A percentile compares a stretch with the other conserved stretches of the same genome.
Conservation (phyloP, 2,888 invertebrate genomes). For the Emesis russula region DNA sequence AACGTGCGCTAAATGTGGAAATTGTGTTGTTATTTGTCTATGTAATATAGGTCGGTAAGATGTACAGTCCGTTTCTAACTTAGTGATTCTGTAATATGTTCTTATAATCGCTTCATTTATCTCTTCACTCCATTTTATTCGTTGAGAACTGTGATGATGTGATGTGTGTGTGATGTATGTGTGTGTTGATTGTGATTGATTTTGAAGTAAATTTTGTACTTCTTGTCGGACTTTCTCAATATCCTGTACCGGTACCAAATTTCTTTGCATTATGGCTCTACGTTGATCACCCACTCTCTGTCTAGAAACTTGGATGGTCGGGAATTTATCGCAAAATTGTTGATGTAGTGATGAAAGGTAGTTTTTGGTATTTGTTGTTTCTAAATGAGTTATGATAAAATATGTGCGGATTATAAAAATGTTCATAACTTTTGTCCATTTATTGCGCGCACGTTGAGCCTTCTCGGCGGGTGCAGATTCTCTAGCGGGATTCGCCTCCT, state of each 20-base stretch:
- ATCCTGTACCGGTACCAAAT: slow-evolving; percentile 19
- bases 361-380: slow-evolving; percentile 32
- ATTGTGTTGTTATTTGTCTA: too few relatives aligned
- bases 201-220: background rate
- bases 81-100: background rate
- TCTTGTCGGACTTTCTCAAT: slow-evolving; percentile 16
- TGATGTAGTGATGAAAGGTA: slow-evolving; percentile 47
- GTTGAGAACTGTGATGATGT: too few relatives aligned
- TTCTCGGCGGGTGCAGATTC: slow-evolving; percentile 27
- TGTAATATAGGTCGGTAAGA: too few relatives aligned
- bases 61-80: too few relatives aligned
- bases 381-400: slow-evolving; percentile 47
- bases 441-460: slow-evolving; percentile 31
- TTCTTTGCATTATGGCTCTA: slow-evolving; percentile 56
- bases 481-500: slow-evolving; percentile 17
- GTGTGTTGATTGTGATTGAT: too few relatives aligned
- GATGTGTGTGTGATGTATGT: too few relatives aligned
- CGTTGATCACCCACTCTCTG: slow-evolving; percentile 71
- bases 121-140: slow-evolving; percentile 36
- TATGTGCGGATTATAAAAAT: slow-evolving; percentile 63
- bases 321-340: slow-evolving; percentile 52
- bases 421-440: slow-evolving; percentile 60
- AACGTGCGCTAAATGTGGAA: too few relatives aligned
- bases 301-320: slow-evolving; percentile 46
- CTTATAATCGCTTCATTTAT: slow-evolving; percentile 31